Evolutionary conservation across 2,113 vertebrate genomes (phyloP), one percentile per base, ranked within the genome.

Genomic region (Callocephalon fimbriatum): DNA sequence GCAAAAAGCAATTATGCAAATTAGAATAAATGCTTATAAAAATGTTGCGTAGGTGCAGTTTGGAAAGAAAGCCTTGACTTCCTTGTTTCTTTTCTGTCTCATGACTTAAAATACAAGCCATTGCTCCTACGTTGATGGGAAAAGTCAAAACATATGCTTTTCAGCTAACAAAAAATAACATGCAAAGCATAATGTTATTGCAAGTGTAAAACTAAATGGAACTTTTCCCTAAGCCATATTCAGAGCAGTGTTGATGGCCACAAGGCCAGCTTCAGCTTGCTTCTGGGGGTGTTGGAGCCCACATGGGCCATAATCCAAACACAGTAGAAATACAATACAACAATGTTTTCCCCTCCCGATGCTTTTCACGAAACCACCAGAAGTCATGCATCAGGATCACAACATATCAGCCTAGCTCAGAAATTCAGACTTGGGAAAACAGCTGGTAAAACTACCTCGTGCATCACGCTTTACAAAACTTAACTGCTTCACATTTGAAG

Each of bases 361-460:
- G 94, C 88, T 91, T 95, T 95, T 90, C 94, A 94, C 44, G 82
- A 98, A 98, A 97, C 96, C 96, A 97, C 94, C n/a, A 89, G 32
- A 93, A 96, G 59, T 84, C 71, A 74, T 86, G 88, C 86, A 40
- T 11, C 10, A 47, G 82, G 92, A 86, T 94, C 85, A 81, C 78
- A 70, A 29, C 51, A 10, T 66, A 65, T 94, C 72, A 63, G 74
- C 44, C 79, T 70, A 89, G 74, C 92, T 95, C 92, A 82, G 81
- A 97, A 83, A 80, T 56, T 91, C 77, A 86, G 45, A 21, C 47
- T 73, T 3, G 3, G 58, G 65, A 92, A 93, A 90, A 50, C 75
- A 93, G 75, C 20, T 88, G 87, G 67, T 50, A 48, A 58, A 92
- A 56, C 7, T 38, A 44, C 66, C 75, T 88, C 32, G 19, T 51